phyloP scores from a whole-genome alignment of 2,113 vertebrate genomes.

The Proterorhinus semilunaris region DNA sequence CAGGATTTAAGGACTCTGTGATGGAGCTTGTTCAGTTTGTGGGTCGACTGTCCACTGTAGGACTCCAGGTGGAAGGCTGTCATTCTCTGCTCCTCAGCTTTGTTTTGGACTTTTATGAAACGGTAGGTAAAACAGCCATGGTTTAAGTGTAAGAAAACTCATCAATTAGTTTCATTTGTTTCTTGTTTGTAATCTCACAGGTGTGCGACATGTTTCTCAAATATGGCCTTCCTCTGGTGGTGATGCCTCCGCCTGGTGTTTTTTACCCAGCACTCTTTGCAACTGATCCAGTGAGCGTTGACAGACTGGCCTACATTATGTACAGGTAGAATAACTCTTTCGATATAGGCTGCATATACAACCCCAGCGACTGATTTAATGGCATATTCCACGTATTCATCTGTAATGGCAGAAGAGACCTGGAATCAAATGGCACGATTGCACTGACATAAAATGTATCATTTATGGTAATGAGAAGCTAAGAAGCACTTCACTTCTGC shows the following conservation, averaged over 20 bases:
- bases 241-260: constrained; percentile 85
- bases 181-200: constrained; percentile 59
- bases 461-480: constrained; percentile 46
- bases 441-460: constrained; percentile 33
- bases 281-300: constrained; percentile 81
- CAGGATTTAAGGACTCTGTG: constrained; percentile 77
- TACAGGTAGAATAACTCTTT: constrained; percentile 79
- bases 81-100: constrained; percentile 83
- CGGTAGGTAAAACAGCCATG: constrained; percentile 67
- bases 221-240: constrained; percentile 84
- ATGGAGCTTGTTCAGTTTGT: constrained; percentile 85
- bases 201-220: constrained; percentile 87
- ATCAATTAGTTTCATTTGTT: not conserved
- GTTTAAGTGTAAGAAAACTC: not conserved
- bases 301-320: constrained; percentile 91
- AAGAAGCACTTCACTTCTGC: constrained; percentile 24
- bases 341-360: not conserved
- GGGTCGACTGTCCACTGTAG: constrained; percentile 78
- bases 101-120: constrained; percentile 89
- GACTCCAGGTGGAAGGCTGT: constrained; percentile 80
- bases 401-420: constrained; percentile 33
- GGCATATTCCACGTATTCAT: constrained; percentile 21
- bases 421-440: constrained; percentile 26
- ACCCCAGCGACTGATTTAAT: constrained; percentile 36
- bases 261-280: constrained; percentile 88